These are phyloP conservation scores for Catharus bicknelli DNA, from an alignment of 2,113 vertebrate species.

Conservation along the genomic window DNA sequence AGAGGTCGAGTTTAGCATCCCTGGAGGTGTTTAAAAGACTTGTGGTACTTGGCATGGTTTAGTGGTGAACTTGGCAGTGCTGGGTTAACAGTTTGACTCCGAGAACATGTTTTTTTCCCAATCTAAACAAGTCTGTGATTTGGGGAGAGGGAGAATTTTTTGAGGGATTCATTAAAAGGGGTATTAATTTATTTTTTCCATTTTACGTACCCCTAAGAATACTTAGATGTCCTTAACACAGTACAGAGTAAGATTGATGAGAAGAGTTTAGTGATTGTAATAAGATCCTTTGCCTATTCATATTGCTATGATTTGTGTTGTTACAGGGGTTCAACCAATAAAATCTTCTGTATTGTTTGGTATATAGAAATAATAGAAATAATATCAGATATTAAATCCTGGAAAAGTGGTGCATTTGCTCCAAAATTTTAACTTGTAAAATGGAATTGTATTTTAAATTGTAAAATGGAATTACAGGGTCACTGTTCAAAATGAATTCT, in stretches of 20 bases:
- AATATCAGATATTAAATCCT: neutral
- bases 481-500: neutral
- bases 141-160: neutral
- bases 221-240: neutral
- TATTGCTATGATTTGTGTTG: neutral
- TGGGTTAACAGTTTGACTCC: fast-evolving
- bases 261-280: neutral
- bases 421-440: neutral
- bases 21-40: neutral
- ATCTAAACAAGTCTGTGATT: neutral
- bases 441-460: neutral
- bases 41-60: neutral
- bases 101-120: neutral
- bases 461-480: neutral
- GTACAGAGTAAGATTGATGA: neutral
- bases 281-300: neutral
- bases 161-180: neutral
- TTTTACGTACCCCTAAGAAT: neutral
- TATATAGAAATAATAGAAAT: conserved; percentile 7
- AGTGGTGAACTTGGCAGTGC: neutral
- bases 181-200: neutral
- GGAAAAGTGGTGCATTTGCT: neutral
- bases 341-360: neutral
- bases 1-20: neutral
- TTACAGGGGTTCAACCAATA: neutral